Evolutionary conservation across 2,113 vertebrate genomes (phyloP).

Genomic region (Nibea coibor): DNA sequence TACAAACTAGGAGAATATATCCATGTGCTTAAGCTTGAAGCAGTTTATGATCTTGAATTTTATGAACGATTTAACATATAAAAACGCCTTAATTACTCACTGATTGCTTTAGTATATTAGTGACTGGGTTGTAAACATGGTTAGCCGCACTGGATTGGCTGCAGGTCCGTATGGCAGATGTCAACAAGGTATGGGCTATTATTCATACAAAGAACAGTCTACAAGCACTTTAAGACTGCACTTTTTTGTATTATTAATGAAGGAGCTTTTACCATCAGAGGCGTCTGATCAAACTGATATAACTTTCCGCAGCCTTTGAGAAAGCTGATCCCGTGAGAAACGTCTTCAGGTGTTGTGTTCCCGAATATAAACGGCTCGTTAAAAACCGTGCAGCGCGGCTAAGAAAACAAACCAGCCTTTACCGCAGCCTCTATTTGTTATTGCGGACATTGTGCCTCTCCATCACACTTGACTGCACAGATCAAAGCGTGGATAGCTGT

Average conservation of each 20-base stretch:
- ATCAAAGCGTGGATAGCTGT: conserved; percentile 59
- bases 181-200: neutral
- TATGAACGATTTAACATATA: neutral
- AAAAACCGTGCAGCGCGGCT: neutral
- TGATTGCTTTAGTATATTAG: neutral
- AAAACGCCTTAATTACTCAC: neutral
- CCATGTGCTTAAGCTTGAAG: neutral
- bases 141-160: neutral
- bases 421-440: neutral
- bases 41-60: neutral
- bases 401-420: neutral
- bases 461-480: conserved; percentile 64
- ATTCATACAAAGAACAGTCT: neutral
- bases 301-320: conserved; percentile 14
- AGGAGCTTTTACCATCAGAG: neutral
- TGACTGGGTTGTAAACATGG: conserved; percentile 3
- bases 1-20: neutral
- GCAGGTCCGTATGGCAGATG: neutral
- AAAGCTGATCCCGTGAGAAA: conserved; percentile 51
- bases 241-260: no score
- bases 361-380: conserved; percentile 17
- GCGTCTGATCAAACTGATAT: conserved; percentile 19
- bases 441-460: conserved; percentile 31
- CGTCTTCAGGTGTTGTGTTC: conserved; percentile 42
- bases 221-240: neutral